Percentiles rank a stretch among this genome's conserved stretches.
phyloP scores from a whole-genome alignment of 1,140 invertebrate species.

The Phymastichus coffea region DNA sequence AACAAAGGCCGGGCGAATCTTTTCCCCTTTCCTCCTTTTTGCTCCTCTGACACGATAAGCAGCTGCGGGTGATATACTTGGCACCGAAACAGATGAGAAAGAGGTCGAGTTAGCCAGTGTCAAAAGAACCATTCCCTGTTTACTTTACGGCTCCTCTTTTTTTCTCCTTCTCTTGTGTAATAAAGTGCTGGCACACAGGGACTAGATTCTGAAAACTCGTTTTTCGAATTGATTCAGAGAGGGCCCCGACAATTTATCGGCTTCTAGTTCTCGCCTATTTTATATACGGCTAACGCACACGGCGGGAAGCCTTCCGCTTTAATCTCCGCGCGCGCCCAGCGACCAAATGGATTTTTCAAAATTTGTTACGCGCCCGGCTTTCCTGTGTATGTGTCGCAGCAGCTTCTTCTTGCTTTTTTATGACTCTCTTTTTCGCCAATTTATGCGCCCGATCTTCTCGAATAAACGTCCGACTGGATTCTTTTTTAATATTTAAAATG shows the following conservation, averaged over 20 bases:
- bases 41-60: not conserved
- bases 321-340: too few relatives aligned
- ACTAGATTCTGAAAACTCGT: constrained; percentile 6
- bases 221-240: constrained; percentile 12
- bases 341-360: not conserved
- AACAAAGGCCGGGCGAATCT: constrained; percentile 23
- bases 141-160: constrained; percentile 1
- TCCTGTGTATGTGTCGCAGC: too few relatives aligned
- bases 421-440: too few relatives aligned
- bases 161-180: not conserved
- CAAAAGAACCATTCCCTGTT: not conserved
- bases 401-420: too few relatives aligned
- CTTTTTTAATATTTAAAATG: too few relatives aligned
- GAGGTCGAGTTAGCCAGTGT: not conserved
- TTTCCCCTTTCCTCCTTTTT: not conserved
- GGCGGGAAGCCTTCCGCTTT: not conserved
- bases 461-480: constrained; percentile 10
- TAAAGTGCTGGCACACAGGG: not conserved
- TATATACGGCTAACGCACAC: not conserved
- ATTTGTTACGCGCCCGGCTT: constrained; percentile 16
- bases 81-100: not conserved
- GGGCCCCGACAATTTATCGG: constrained; percentile 18
- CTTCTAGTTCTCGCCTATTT: constrained; percentile 18
- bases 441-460: not conserved
- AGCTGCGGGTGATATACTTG: not conserved